A percentile compares a stretch with the other conserved stretches of the same genome.
Conservation (phyloP, 2,797 vertebrate genomes). For the Sebastolobus alascanus region DNA sequence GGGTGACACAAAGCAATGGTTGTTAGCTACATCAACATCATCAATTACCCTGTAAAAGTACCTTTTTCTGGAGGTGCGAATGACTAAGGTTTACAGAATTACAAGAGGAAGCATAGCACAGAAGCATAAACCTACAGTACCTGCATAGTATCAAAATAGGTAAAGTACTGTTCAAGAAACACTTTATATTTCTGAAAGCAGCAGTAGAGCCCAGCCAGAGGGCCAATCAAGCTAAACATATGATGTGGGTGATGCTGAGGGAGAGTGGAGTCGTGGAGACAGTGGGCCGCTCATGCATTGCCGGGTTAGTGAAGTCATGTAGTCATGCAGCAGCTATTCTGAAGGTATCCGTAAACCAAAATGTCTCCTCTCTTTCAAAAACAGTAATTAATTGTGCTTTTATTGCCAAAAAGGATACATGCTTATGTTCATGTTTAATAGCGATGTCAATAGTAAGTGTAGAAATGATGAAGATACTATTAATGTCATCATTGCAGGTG, state of each 20-base stretch:
- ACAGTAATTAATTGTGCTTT: neutral
- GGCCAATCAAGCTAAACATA: neutral
- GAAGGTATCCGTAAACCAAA: neutral
- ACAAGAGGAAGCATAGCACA: neutral
- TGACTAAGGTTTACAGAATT: neutral
- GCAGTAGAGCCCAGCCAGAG: neutral
- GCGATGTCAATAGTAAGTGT: neutral
- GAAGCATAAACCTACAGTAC: neutral
- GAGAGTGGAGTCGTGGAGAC: neutral
- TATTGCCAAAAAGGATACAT: neutral
- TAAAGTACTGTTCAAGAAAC: neutral
- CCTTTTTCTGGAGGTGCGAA: neutral
- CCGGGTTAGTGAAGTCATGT: neutral
- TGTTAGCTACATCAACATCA: neutral
- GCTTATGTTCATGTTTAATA: neutral
- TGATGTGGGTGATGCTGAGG: neutral
- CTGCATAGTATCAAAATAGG: neutral
- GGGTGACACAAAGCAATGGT: neutral
- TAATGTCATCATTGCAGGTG: neutral
- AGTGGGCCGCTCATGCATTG: neutral
- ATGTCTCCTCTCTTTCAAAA: neutral
- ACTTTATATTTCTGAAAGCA: neutral
- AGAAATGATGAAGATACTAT: neutral
- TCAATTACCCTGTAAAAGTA: neutral
- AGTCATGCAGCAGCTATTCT: neutral